Evolutionary conservation across 2,888 invertebrate genomes (phyloP).

Genomic region (Lysandra coridon): DNA sequence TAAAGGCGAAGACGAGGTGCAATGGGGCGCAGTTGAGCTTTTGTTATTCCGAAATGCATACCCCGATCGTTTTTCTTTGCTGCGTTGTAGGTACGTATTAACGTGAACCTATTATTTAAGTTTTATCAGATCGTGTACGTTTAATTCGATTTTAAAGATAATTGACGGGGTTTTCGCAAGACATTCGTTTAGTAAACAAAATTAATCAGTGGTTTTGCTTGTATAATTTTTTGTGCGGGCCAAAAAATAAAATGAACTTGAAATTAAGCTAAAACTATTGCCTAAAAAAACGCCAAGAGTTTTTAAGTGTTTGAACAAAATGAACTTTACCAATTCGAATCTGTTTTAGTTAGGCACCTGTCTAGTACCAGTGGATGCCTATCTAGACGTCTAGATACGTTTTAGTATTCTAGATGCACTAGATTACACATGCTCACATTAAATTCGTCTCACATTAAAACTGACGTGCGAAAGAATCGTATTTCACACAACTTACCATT

Average conservation of each 20-base stretch:
- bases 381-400: neutral
- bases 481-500: conserved; percentile 12
- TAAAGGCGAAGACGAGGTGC: conserved; percentile 73
- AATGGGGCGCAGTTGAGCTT: conserved; percentile 69
- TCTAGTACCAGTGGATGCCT: neutral
- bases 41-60: conserved; percentile 71
- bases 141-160: neutral
- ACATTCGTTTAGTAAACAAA: neutral
- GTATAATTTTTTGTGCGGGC: neutral
- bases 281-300: no score
- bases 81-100: conserved; percentile 67
- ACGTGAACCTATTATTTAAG: neutral
- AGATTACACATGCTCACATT: neutral
- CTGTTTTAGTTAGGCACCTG: neutral
- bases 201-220: neutral
- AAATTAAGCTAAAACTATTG: neutral
- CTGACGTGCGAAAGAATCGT: neutral
- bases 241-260: neutral
- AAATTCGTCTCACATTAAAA: conserved; percentile 15
- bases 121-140: neutral
- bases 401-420: conserved; percentile 11
- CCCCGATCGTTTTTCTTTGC: conserved; percentile 62
- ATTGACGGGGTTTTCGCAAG: neutral
- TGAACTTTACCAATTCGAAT: neutral
- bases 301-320: neutral